These are phyloP conservation scores for Cyanoderma ruficeps DNA, from an alignment of 2,113 vertebrate species.

Conservation along the genomic window DNA sequence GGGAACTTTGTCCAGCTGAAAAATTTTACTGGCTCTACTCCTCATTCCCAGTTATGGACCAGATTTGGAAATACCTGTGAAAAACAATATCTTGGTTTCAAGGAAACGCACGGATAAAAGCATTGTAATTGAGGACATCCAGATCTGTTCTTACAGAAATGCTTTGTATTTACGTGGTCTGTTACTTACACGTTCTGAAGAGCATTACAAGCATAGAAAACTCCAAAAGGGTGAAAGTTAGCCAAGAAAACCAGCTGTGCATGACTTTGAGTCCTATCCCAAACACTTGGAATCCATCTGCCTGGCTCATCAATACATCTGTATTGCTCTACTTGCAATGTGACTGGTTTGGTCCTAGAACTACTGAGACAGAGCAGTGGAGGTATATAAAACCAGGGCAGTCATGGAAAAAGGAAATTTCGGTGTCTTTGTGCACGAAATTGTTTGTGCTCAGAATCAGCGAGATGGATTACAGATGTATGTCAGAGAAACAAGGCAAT, in stretches of 20 bases:
- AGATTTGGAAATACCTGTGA: slow-evolving; percentile 47
- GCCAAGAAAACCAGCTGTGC: slow-evolving; percentile 35
- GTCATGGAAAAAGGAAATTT: not conserved
- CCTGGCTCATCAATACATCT: not conserved
- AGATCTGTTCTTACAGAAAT: not conserved
- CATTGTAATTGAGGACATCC: slow-evolving; percentile 23
- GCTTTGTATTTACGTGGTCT: not conserved
- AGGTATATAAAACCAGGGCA: not conserved
- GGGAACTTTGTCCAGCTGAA: slow-evolving; percentile 55
- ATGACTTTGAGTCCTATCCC: not conserved
- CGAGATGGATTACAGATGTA: slow-evolving; percentile 35
- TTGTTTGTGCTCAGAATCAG: not conserved
- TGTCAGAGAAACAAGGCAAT: not conserved
- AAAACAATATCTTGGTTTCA: slow-evolving; percentile 20
- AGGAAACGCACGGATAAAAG: slow-evolving; percentile 33
- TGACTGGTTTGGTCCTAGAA: not conserved
- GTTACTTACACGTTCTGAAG: not conserved
- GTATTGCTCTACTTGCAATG: not conserved
- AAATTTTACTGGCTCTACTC: slow-evolving; percentile 40
- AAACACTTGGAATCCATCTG: not conserved
- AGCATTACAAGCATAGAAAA: not conserved
- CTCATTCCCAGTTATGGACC: not conserved
- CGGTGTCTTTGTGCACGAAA: not conserved
- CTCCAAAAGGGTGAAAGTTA: not conserved
- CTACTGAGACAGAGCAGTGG: not conserved